Conservation (phyloP, 2,113 vertebrate species). For the Orycteropus afer region DNA sequence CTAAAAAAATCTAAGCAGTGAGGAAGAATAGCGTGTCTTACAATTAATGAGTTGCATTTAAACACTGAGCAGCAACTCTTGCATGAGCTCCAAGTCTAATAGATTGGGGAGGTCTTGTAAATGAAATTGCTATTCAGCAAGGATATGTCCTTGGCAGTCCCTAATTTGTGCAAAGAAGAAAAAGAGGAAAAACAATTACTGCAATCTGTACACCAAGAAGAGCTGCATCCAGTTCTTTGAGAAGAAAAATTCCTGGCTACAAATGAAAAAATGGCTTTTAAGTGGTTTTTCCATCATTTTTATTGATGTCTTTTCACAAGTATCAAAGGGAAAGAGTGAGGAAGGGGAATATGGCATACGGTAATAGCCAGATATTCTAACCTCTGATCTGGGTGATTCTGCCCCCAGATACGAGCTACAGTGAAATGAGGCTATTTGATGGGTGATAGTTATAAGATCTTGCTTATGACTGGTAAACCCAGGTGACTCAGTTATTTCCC, state of each 20-base stretch:
- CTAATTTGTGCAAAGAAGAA: not conserved
- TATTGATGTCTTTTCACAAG: not conserved
- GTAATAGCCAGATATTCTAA: not conserved
- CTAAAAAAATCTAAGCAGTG: conserved; percentile 41
- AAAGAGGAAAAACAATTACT: not conserved
- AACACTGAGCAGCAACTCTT: not conserved
- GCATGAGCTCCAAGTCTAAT: not conserved
- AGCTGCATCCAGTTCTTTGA: not conserved
- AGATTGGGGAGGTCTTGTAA: not conserved
- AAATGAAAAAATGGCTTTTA: not conserved
- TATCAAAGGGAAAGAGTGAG: not conserved
- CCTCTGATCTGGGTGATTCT: not conserved
- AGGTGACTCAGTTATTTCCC: not conserved
- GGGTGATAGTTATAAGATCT: not conserved
- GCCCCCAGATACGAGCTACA: too few relatives aligned
- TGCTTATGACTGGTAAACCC: not conserved
- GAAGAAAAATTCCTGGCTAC: not conserved
- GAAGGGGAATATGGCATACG: fast-evolving
- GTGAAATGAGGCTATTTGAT: not conserved
- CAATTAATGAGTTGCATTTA: conserved; percentile 58
- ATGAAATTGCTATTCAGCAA: conserved; percentile 60
- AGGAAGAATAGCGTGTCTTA: conserved; percentile 11
- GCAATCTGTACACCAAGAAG: not conserved
- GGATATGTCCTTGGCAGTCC: not conserved
- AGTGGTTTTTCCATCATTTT: not conserved